These are phyloP conservation scores for Phenganax subtilis DNA, from an alignment of 92 coral and sea anemone species.

Conservation along the genomic window DNA sequence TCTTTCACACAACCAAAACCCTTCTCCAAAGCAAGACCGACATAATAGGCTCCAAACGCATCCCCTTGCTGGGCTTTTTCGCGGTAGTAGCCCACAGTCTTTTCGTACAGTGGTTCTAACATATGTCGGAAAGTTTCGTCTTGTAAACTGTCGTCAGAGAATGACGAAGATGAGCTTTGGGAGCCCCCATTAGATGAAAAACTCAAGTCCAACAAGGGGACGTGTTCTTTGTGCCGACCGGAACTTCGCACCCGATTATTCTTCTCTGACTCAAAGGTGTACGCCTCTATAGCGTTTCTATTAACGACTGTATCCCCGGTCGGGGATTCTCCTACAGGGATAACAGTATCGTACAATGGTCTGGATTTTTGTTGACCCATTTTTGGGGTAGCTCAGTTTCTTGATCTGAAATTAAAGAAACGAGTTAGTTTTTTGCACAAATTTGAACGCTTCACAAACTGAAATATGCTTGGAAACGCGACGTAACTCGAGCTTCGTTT, in stretches of 20 bases:
- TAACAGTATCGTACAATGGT: conserved; percentile 11
- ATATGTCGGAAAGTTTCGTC: conserved; percentile 37
- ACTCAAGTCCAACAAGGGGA: conserved; percentile 27
- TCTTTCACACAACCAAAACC: conserved; percentile 32
- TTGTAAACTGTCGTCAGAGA: conserved; percentile 35
- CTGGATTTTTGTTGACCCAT: conserved; percentile 39
- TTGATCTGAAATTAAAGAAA: background rate
- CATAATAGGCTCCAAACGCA: conserved; percentile 34
- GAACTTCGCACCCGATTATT: conserved; percentile 2
- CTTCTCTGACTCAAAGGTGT: background rate
- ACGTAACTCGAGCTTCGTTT: background rate
- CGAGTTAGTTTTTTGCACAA: background rate
- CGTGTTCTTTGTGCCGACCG: conserved; percentile 25
- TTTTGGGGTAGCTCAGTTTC: background rate
- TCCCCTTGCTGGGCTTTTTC: conserved; percentile 17
- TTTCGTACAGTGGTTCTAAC: conserved; percentile 41
- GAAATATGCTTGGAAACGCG: background rate
- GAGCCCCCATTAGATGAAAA: conserved; percentile 35
- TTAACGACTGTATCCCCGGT: conserved; percentile 13
- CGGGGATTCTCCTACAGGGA: conserved; percentile 18
- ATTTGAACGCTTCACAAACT: background rate
- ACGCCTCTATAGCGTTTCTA: conserved; percentile 12
- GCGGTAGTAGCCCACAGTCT: conserved; percentile 32
- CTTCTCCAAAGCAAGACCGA: conserved; percentile 30
- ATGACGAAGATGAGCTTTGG: conserved; percentile 15